These are phyloP conservation scores for Leptosomus discolor DNA, from an alignment of 2,113 vertebrate species.

Conservation along the genomic window DNA sequence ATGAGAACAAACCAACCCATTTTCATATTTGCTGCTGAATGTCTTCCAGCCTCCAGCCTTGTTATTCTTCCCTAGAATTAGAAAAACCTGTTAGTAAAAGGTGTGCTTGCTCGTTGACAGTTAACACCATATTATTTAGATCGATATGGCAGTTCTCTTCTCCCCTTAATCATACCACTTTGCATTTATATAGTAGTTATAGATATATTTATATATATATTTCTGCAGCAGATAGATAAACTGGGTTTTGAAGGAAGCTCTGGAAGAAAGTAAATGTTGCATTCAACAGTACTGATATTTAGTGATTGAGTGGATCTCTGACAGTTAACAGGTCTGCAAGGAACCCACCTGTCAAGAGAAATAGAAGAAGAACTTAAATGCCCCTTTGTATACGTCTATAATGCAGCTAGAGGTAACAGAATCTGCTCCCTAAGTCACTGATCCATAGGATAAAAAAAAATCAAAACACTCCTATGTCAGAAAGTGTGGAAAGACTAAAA, in stretches of 20 bases:
- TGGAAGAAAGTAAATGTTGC: neutral
- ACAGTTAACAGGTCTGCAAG: neutral
- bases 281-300: neutral
- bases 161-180: slow-evolving; percentile 19
- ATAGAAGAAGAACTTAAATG: neutral
- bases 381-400: neutral
- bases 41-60: slow-evolving; percentile 9
- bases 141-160: slow-evolving; percentile 20
- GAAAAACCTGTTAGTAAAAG: slow-evolving; percentile 15
- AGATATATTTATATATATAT: neutral
- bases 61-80: slow-evolving; percentile 37
- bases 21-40: slow-evolving; percentile 42
- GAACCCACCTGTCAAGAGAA: neutral
- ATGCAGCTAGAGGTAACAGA: neutral
- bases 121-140: slow-evolving; percentile 24
- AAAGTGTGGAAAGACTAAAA: neutral
- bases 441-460: neutral
- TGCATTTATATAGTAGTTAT: neutral
- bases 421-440: neutral
- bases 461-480: fast-evolving
- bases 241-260: neutral
- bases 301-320: neutral
- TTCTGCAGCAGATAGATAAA: neutral
- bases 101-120: slow-evolving; percentile 24
- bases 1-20: neutral